Conservation (phyloP, 2,113 vertebrate genomes). For the Rhinopomastus cyanomelas region DNA sequence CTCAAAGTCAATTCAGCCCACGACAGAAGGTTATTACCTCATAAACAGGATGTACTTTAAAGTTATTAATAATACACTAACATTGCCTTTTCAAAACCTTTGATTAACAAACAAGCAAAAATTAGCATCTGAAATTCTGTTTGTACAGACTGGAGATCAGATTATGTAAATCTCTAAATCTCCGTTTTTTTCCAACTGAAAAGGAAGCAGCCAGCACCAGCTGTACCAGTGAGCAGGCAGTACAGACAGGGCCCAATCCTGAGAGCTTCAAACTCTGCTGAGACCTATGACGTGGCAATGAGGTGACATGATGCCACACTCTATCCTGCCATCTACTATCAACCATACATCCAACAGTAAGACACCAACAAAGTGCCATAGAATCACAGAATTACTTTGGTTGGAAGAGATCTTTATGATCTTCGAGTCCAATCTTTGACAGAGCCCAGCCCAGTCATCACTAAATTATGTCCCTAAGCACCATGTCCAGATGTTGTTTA, state of each 20-base stretch:
- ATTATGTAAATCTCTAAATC: slow-evolving; percentile 58
- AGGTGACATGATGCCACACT: background rate
- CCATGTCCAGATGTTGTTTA: too few species aligned
- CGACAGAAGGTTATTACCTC: slow-evolving; percentile 61
- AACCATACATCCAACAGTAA: background rate
- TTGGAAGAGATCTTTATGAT: too few species aligned
- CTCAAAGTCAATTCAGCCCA: slow-evolving; percentile 52
- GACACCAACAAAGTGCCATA: background rate
- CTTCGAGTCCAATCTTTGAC: too few species aligned
- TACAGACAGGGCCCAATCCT: background rate
- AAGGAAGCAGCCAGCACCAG: slow-evolving; percentile 35
- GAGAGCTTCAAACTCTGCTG: background rate
- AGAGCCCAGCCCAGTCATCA: too few species aligned
- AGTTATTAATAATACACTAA: slow-evolving; percentile 67
- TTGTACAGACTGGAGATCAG: slow-evolving; percentile 60
- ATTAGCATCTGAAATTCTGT: slow-evolving; percentile 63
- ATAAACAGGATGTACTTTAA: slow-evolving; percentile 70
- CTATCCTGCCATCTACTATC: background rate
- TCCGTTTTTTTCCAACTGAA: slow-evolving; percentile 34
- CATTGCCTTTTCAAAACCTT: slow-evolving; percentile 61
- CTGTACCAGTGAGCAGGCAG: slow-evolving; percentile 24
- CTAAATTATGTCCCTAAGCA: too few species aligned
- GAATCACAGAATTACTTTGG: too few species aligned
- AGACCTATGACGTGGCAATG: background rate
- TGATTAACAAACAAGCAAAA: slow-evolving; percentile 66